Base-by-base conservation (phyloP, 2,888 invertebrate genomes). In the Stomorhina lunata region DNA sequence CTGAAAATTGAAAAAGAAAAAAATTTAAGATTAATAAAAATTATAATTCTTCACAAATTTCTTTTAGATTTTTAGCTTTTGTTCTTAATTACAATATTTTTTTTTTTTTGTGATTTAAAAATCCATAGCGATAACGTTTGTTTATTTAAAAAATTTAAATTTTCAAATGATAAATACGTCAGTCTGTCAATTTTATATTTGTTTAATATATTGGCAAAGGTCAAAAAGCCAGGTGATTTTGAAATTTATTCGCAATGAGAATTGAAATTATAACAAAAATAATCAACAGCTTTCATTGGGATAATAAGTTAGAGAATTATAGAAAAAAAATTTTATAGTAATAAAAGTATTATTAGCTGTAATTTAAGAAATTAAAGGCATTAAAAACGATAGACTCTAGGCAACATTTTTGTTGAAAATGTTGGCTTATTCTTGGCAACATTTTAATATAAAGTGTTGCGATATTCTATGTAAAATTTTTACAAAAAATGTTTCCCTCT, bases 221-320 rank as follows among this genome's bases (percentile, higher is more conserved):
- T 80, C 72, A 80, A 73, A 66, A 59, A 37, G 79, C 40, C 43
- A 73, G 72, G 48, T 66, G 59, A 79, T 50, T 50, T 32, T 15
- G 27, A 57, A 27, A 77, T 29, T 50, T 22, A 53, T 27, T 45
- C 43, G 43, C 0, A 22, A 32, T 32, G 10, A 71, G n/a, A 45
- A n/a, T 72, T 65, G 27, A 45, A 17, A n/a, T 48, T 37, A 27
- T 27, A 43, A 22, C 25, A 20, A 69, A 68, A 27, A 12, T 17
- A 32, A 25, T 40, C 17, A 34, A 63, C 32, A 63, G 45, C 32
- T 63, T 63, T 71, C 34, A 77, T 78, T 63, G 37, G 50, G 9
- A 17, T 5, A 48, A 48, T 57, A 48, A 48, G n/a, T 48, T 65
- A 32, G 9, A 34, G 6, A n/a, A n/a, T 6, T 32, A 32, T 55